phyloP scores from a whole-genome alignment of 2,888 invertebrate species.

The Watsonalla cultraria region DNA sequence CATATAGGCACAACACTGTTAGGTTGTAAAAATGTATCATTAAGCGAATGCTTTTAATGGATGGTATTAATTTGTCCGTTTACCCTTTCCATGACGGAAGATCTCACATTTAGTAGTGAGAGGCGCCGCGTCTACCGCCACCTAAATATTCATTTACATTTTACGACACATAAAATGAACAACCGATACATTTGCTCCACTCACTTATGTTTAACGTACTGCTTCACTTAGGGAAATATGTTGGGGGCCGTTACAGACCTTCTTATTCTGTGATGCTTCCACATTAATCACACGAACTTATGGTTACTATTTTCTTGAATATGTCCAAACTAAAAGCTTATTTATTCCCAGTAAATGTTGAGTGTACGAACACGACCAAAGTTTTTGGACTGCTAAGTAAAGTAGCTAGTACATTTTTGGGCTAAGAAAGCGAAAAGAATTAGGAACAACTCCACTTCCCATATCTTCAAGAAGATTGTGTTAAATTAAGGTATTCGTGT shows the following conservation, averaged over 20 bases:
- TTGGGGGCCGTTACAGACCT: neutral
- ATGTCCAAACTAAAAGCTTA: no score
- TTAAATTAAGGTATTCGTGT: neutral
- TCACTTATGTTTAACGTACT: neutral
- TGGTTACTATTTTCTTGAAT: no score
- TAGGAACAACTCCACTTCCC: neutral
- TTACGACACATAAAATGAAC: conserved; percentile 1
- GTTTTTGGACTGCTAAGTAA: no score
- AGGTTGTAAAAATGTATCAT: neutral
- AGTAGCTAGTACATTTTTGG: no score
- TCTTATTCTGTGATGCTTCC: no score
- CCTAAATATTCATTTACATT: conserved; percentile 1
- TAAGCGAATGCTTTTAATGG: neutral
- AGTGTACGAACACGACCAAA: no score
- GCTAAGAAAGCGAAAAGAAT: no score
- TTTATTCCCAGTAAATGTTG: no score
- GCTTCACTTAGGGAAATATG: neutral
- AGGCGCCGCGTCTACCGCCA: conserved; percentile 1
- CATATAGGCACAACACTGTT: neutral
- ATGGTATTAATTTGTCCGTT: neutral
- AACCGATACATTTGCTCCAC: neutral
- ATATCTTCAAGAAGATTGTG: neutral
- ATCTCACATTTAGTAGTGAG: neutral
- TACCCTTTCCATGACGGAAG: neutral
- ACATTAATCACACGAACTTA: no score